phyloP scores from a whole-genome alignment of 2,797 vertebrate species.

The Syngnathus rostellatus region DNA sequence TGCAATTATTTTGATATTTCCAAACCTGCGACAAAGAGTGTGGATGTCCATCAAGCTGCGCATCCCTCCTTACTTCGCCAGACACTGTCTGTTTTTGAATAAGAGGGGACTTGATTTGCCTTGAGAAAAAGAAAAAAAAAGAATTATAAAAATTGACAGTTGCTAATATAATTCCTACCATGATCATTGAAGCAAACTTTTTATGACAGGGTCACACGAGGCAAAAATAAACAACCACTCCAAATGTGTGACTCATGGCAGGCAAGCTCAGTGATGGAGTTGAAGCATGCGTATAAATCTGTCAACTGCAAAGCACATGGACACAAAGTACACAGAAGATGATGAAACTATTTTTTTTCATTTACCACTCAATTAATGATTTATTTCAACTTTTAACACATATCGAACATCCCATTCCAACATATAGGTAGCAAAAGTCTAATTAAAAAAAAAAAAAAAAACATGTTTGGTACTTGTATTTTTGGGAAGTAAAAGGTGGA shows the following conservation, averaged over 20 bases:
- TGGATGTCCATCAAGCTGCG: constrained; percentile 51
- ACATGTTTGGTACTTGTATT: constrained; percentile 14
- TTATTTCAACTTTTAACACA: background rate
- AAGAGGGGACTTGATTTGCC: constrained; percentile 62
- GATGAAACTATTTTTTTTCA: background rate
- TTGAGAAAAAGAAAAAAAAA: constrained; percentile 36
- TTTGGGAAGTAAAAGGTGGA: constrained; percentile 16
- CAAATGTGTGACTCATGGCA: background rate
- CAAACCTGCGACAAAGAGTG: constrained; percentile 64
- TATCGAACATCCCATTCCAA: background rate
- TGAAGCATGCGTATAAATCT: background rate
- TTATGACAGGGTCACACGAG: too few species aligned
- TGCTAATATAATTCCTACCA: background rate
- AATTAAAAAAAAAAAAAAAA: background rate
- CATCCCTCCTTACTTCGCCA: constrained; percentile 53
- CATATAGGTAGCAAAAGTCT: background rate
- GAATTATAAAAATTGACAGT: constrained; percentile 1
- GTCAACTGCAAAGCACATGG: constrained; percentile 21
- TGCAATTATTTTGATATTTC: constrained; percentile 7
- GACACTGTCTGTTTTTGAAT: constrained; percentile 58
- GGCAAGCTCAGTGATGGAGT: background rate
- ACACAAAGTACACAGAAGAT: constrained; percentile 4
- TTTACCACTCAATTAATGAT: background rate
- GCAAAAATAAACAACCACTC: background rate
- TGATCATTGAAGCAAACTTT: background rate